Evolutionary conservation across 2,113 vertebrate genomes (phyloP).

Genomic region (Poeciliopsis occidentalis): DNA sequence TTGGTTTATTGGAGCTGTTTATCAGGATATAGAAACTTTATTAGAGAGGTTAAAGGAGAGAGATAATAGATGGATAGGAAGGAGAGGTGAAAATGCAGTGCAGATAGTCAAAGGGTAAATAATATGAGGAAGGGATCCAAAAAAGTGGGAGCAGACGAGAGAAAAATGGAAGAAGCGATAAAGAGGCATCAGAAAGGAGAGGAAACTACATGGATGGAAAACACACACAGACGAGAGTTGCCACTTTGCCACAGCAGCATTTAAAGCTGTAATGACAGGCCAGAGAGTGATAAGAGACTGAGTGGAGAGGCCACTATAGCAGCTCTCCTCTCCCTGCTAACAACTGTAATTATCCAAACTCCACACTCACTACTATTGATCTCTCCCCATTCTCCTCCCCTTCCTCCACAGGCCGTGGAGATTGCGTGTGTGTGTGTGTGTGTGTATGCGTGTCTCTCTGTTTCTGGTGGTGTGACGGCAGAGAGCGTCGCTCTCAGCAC

Average conservation of each 20-base stretch:
- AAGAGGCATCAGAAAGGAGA: neutral
- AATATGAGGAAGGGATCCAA: neutral
- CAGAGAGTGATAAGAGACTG: conserved; percentile 91
- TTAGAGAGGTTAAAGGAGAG: neutral
- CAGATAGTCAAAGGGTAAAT: neutral
- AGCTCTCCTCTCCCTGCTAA: conserved; percentile 83
- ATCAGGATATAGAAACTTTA: neutral
- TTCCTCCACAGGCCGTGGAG: conserved; percentile 25
- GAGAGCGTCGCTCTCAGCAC: conserved; percentile 61
- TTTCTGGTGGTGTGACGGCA: conserved; percentile 47
- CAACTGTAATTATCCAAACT: conserved; percentile 94
- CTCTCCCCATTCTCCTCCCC: conserved; percentile 42
- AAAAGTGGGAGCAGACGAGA: neutral
- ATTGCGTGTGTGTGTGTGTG: conserved; percentile 5
- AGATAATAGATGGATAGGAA: neutral
- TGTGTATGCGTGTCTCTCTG: conserved; percentile 17
- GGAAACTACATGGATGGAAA: conserved; percentile 4
- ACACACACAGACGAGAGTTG: conserved; percentile 36
- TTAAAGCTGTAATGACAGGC: conserved; percentile 85
- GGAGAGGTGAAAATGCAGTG: neutral
- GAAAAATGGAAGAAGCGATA: conserved; percentile 1
- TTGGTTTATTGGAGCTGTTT: neutral
- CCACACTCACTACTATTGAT: conserved; percentile 79
- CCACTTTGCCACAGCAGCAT: conserved; percentile 65
- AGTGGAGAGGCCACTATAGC: conserved; percentile 84